These are phyloP conservation scores for Lypha dubia DNA, from an alignment of 2,888 invertebrate genomes.

Conservation along the genomic window DNA sequence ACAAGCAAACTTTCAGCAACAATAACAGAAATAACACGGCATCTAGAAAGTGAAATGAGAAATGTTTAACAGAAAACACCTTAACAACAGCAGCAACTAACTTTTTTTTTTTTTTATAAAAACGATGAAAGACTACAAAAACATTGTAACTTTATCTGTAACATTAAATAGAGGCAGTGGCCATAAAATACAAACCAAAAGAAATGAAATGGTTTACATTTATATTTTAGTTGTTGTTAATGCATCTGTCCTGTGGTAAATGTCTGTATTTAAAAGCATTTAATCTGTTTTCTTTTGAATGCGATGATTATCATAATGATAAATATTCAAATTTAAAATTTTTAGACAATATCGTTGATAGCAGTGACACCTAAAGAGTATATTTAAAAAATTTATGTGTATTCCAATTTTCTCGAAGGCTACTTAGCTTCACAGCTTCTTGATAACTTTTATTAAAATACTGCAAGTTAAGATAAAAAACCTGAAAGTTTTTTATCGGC, in stretches of 20 bases:
- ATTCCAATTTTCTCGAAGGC: background rate
- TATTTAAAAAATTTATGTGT: slow-evolving; percentile 35
- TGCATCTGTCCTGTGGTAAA: background rate
- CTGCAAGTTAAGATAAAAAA: background rate
- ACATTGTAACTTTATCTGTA: slow-evolving; percentile 34
- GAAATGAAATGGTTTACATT: slow-evolving; percentile 40
- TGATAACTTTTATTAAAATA: background rate
- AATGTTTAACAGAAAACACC: slow-evolving; percentile 56
- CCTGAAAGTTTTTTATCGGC: background rate
- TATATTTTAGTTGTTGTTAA: background rate
- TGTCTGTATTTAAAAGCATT: slow-evolving; percentile 36
- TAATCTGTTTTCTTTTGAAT: slow-evolving; percentile 22
- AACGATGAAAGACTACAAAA: background rate
- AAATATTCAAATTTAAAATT: slow-evolving; percentile 42
- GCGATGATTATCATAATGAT: slow-evolving; percentile 51
- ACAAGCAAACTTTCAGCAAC: slow-evolving; percentile 10
- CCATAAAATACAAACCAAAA: slow-evolving; percentile 35
- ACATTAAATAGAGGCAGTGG: slow-evolving; percentile 14
- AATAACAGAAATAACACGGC: slow-evolving; percentile 34
- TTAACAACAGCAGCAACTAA: slow-evolving; percentile 44
- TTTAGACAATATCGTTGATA: slow-evolving; percentile 28
- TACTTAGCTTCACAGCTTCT: no score
- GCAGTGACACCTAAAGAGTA: slow-evolving; percentile 16
- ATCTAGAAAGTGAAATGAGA: slow-evolving; percentile 66
- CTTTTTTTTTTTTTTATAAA: background rate